Conservation (phyloP, 2,797 vertebrate species). For the Toxotes lorentzi region DNA sequence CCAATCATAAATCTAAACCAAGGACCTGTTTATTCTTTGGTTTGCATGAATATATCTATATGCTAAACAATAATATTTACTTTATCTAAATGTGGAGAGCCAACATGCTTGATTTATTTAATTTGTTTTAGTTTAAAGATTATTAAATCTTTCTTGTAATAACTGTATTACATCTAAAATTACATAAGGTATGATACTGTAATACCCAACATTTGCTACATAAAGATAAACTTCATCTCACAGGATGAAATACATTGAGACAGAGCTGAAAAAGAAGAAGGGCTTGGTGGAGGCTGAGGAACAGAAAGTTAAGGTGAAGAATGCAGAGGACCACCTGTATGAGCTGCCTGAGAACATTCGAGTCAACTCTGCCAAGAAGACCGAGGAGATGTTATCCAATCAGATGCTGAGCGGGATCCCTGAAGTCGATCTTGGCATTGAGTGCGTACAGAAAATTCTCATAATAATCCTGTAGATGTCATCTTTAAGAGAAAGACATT, state of each 20-base stretch:
- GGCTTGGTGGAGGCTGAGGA: conserved; percentile 92
- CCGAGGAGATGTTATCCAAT: conserved; percentile 99
- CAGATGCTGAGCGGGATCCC: conserved; percentile 99
- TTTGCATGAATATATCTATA: neutral
- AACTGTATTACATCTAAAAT: neutral
- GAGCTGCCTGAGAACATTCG: conserved; percentile 96
- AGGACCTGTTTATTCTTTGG: neutral
- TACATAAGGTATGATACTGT: neutral
- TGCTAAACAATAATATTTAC: neutral
- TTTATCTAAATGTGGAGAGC: neutral
- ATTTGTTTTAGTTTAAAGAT: neutral
- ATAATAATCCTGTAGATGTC: neutral
- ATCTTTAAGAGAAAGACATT: neutral
- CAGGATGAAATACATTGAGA: conserved; percentile 90
- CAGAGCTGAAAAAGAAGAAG: conserved; percentile 84
- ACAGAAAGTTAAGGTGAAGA: conserved; percentile 94
- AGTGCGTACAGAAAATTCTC: conserved; percentile 83
- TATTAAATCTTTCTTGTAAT: neutral
- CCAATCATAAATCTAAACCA: neutral
- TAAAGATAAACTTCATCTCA: neutral
- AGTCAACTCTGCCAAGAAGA: conserved; percentile 97
- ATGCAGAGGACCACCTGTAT: conserved; percentile 94
- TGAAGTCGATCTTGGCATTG: conserved; percentile 97
- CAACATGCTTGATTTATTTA: neutral
- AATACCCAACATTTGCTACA: neutral